phyloP scores from a whole-genome alignment of 2,797 vertebrate species.

The Cossypha niveicapilla region DNA sequence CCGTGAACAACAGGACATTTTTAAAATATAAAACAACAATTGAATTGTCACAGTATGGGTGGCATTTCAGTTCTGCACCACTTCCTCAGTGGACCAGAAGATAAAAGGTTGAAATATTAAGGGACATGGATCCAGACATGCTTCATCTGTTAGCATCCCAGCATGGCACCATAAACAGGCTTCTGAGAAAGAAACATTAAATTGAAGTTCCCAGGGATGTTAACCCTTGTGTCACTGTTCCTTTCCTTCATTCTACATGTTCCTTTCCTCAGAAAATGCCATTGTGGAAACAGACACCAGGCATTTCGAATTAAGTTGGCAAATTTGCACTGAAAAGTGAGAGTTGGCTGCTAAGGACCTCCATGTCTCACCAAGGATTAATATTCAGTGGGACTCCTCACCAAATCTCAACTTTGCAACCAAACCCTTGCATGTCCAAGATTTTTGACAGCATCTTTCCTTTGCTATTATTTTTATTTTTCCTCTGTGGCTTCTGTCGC shows the following conservation, averaged over 20 bases:
- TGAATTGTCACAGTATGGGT: slow-evolving; percentile 11
- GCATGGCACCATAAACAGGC: neutral
- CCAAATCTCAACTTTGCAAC: neutral
- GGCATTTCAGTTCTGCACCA: slow-evolving; percentile 11
- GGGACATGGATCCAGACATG: neutral
- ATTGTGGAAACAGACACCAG: neutral
- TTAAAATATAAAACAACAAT: slow-evolving; percentile 43
- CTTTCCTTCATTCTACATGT: neutral
- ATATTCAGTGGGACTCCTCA: neutral
- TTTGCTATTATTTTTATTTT: neutral
- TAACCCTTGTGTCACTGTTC: neutral
- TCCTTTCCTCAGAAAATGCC: neutral
- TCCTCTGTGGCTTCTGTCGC: neutral
- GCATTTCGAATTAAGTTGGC: neutral
- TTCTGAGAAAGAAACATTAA: neutral
- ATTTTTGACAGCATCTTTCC: neutral
- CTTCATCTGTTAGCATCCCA: slow-evolving; percentile 1
- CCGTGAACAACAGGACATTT: slow-evolving; percentile 20
- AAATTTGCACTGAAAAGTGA: neutral
- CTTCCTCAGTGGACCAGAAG: slow-evolving; percentile 17
- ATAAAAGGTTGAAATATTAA: slow-evolving; percentile 40
- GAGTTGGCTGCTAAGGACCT: neutral
- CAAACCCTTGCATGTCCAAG: neutral
- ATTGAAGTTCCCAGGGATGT: neutral
- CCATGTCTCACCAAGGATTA: neutral